A percentile compares a stretch with the other conserved stretches of the same genome.
These are phyloP conservation scores for Lineus longissimus DNA, from an alignment of 1,140 invertebrate genomes.

Conservation along the genomic window DNA sequence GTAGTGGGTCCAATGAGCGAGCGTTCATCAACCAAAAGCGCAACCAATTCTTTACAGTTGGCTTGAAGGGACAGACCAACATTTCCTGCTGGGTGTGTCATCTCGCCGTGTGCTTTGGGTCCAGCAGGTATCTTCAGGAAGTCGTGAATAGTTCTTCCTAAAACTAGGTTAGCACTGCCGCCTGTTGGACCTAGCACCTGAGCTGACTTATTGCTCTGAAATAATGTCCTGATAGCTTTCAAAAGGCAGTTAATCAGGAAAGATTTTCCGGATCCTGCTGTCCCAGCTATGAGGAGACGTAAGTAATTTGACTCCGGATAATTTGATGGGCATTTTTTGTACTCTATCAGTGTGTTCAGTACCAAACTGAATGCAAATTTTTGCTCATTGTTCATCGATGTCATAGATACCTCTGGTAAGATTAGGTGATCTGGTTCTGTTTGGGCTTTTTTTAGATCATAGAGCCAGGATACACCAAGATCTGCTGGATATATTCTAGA, in stretches of 20 bases:
- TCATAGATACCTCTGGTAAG: background rate
- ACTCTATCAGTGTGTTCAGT: background rate
- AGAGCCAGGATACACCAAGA: background rate
- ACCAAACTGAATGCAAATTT: background rate
- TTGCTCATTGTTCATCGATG: background rate
- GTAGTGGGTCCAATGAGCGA: slow-evolving; percentile 8
- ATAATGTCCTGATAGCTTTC: slow-evolving; percentile 14
- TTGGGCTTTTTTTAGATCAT: background rate
- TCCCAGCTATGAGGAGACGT: slow-evolving; percentile 15
- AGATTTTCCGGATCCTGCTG: slow-evolving; percentile 16
- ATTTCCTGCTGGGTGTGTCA: background rate
- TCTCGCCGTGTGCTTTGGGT: background rate
- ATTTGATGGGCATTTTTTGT: background rate
- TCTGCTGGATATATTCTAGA: background rate
- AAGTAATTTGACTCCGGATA: background rate
- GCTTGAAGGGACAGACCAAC: background rate
- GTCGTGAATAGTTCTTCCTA: background rate
- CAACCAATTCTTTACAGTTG: background rate
- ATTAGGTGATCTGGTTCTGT: background rate
- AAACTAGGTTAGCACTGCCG: background rate
- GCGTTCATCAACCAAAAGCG: background rate
- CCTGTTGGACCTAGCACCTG: slow-evolving; percentile 3
- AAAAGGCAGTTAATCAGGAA: slow-evolving; percentile 21
- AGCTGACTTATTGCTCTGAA: slow-evolving; percentile 16
- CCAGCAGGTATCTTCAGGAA: background rate